phyloP scores from a whole-genome alignment of 2,888 invertebrate species.

The Xylophagus ater region DNA sequence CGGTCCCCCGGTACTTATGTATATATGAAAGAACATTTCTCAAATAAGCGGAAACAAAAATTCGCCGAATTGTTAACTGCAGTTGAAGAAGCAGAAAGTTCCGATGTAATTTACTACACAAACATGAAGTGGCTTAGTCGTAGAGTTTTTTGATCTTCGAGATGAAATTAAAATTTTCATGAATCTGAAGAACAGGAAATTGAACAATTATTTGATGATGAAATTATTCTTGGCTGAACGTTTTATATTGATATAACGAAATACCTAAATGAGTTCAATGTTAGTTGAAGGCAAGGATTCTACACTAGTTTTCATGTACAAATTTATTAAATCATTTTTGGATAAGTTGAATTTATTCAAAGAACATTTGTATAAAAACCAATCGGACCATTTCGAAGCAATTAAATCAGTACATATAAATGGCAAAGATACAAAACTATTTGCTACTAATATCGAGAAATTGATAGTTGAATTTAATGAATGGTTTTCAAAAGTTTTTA shows the following conservation, averaged over 20 bases:
- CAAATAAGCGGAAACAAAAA: too few relatives aligned
- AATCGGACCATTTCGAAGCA: neutral
- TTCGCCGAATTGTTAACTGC: slow-evolving; percentile 3
- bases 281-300: slow-evolving; percentile 1
- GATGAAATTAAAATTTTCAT: slow-evolving; percentile 6
- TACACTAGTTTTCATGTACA: neutral
- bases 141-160: slow-evolving; percentile 2
- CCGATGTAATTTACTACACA: slow-evolving; percentile 5
- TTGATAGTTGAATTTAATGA: neutral
- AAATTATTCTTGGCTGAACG: neutral
- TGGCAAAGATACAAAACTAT: neutral
- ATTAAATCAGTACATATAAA: neutral
- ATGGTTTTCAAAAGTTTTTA: neutral
- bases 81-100: slow-evolving; percentile 4
- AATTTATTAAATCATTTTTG: too few relatives aligned
- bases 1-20: too few relatives aligned
- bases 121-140: slow-evolving; percentile 3
- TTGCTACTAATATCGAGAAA: neutral
- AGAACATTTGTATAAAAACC: neutral
- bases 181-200: slow-evolving; percentile 1
- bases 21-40: slow-evolving; percentile 6
- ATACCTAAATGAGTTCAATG: slow-evolving; percentile 5
- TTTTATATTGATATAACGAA: slow-evolving; percentile 3
- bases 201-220: neutral
- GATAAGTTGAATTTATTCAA: neutral